Evolutionary conservation across 1,140 invertebrate genomes (phyloP), one percentile per base, ranked within the genome.

Genomic region (Asobara japonica): DNA sequence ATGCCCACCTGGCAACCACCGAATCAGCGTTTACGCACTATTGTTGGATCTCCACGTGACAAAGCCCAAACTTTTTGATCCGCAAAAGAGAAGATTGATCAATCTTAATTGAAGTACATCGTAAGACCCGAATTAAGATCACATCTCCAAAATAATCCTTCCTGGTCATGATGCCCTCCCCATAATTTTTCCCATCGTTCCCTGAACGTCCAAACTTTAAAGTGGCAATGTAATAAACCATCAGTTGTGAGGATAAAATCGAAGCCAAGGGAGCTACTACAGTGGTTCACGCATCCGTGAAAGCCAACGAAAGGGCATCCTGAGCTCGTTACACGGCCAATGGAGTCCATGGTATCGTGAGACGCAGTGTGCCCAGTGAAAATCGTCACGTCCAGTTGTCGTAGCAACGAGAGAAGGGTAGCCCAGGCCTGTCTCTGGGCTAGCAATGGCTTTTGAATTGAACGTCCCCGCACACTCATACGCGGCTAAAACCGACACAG

Each of bases 321-420:
- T 76, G 74, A 78, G 76, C 75, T 77, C 76, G 76, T 78, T 77
- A 80, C 75, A 79, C 75, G 74, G 74, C 75, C 77, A 73, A 77
- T 78, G 66, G 69, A 78, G 31, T 71, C 61, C 20, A 69, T 69
- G 68, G 51, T 71, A 74, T 76, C 27, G 56, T 62, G n/a, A 45
- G 69, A 48, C 25, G 66, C 62, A 48, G 69, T 68, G 38, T 8
- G 13, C 13, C 68, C 18, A 61, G n/a, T 36, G 18, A 25, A 69
- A 60, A 61, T 65, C 18, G 72, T 60, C 25, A 25, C 69, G 60
- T 76, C 48, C 67, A 70, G 73, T 69, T 51, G 69, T 71, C 65
- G 61, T 65, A 72, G 60, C 68, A 74, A 76, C 72, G 73, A 60
- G 56, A 60, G 22, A 27, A 25, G 25, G 20, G 13, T 13, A 29